Evolutionary conservation across 1,140 invertebrate species (phyloP).

Genomic region (Leptonema lineaticorne): DNA sequence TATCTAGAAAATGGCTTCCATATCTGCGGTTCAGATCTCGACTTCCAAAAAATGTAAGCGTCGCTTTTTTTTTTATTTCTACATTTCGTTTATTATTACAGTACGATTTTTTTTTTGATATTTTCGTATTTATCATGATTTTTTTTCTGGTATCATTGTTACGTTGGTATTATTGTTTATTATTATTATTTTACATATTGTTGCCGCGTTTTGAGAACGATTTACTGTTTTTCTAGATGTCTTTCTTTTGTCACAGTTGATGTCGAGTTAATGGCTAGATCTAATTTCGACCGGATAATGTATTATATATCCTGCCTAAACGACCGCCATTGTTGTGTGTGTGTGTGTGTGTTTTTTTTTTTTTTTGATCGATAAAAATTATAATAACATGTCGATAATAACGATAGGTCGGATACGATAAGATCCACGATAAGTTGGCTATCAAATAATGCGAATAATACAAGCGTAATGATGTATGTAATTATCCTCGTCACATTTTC

Average conservation of each 20-base stretch:
- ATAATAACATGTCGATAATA: constrained; percentile 14
- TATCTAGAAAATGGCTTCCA: constrained; percentile 38
- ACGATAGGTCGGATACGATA: background rate
- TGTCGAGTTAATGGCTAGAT: constrained; percentile 4
- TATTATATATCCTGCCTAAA: constrained; percentile 5
- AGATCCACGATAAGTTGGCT: background rate
- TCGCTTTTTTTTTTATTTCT: constrained; percentile 14
- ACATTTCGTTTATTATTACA: no score
- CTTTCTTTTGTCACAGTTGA: constrained; percentile 23
- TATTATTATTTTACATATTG: no score
- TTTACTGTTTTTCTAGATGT: constrained; percentile 26
- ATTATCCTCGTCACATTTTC: background rate
- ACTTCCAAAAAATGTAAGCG: constrained; percentile 19
- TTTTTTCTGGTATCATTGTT: background rate
- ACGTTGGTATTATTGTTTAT: no score
- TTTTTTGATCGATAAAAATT: background rate
- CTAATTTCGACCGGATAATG: constrained; percentile 17
- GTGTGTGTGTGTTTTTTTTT: background rate
- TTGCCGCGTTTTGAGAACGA: constrained; percentile 11
- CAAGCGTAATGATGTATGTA: background rate
- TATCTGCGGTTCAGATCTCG: constrained; percentile 39
- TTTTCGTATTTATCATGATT: background rate
- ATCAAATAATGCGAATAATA: background rate
- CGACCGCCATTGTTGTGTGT: no score
- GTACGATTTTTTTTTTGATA: no score